Evolutionary conservation across 1,140 invertebrate species (phyloP).

Genomic region (Lethocerus indicus): DNA sequence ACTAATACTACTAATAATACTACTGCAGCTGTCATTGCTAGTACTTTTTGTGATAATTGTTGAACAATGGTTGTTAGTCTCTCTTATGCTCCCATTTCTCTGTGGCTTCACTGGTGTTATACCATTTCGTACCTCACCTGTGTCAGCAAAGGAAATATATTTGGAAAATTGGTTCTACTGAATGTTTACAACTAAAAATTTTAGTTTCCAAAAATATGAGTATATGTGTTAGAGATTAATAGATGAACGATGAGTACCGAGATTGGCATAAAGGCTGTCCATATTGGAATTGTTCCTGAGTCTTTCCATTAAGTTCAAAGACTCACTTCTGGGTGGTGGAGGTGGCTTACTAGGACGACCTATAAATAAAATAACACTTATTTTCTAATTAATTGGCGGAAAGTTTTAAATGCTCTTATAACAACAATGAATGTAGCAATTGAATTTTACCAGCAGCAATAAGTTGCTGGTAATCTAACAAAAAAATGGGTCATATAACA

Average conservation of each 20-base stretch:
- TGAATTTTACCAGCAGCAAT: too few relatives aligned
- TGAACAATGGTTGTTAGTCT: slow-evolving; percentile 21
- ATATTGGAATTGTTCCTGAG: not conserved
- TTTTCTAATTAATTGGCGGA: too few relatives aligned
- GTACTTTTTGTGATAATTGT: not conserved
- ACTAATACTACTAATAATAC: not conserved
- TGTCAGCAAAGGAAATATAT: slow-evolving; percentile 7
- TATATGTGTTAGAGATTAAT: not conserved
- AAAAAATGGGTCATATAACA: too few relatives aligned
- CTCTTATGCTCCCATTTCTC: slow-evolving; percentile 63
- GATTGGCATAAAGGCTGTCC: slow-evolving; percentile 21
- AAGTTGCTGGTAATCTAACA: too few relatives aligned
- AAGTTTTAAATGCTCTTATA: too few relatives aligned
- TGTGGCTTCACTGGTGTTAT: slow-evolving; percentile 62
- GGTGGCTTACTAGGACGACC: slow-evolving; percentile 33
- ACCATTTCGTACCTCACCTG: slow-evolving; percentile 55
- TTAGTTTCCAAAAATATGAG: not conserved
- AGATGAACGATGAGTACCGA: slow-evolving; percentile 17
- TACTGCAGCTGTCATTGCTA: not conserved
- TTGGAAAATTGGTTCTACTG: not conserved
- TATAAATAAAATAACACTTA: slow-evolving; percentile 7
- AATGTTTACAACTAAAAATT: not conserved
- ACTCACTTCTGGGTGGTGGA: slow-evolving; percentile 35
- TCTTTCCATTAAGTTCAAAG: slow-evolving; percentile 23
- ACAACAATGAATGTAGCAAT: too few relatives aligned